Base-by-base conservation (phyloP, 2,888 invertebrate genomes). In the Ypsolopha sequella region DNA sequence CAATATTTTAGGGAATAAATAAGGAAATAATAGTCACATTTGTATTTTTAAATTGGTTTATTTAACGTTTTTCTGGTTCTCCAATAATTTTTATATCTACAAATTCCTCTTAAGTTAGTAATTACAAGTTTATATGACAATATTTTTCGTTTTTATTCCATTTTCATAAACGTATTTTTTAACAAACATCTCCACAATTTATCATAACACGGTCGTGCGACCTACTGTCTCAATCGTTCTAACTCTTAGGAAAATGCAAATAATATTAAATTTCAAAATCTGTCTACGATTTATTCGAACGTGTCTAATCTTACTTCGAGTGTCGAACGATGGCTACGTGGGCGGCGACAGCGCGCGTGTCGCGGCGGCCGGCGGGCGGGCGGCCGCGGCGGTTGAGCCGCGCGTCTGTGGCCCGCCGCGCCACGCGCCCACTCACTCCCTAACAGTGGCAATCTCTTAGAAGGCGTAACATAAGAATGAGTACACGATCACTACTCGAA, bases 121-220 rank as follows among this genome's bases (percentile, higher is more conserved):
- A 85, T 85, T 86, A 85, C 84, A 86, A 80, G 79, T 82, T 86
- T 85, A 85, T 81, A 76, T 80, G 82, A 82, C 84, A 84, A 80
- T 85, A 82, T 81, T 81, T 82, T 80, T 86, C 79, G 76, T 80
- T 84, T 82, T 82, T 80, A 82, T 81, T 80, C 72, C 79, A 80
- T 84, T 85, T 85, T 85, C 81, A 80, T 81, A 81, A 81, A 85
- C 78, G 80, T 77, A 82, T 81, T 85, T 81, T 24, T 85, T 82
- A 78, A 84, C 85, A 85, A 85, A 85, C 80, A 79, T 85, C 78
- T 84, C 73, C 82, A 80, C 82, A 82, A 74, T 80, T 81, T 80
- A 76, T 73, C 80, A 80, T 84, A 84, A 85, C 85, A 84, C 80
- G 82, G 84, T 82, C 84, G 74, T 78, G 78, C 69, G 81, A 85